Percentiles rank a stretch among this genome's conserved stretches.
These are phyloP conservation scores for Cyphomyrmex costatus DNA, from an alignment of 1,140 invertebrate species.

Conservation along the genomic window DNA sequence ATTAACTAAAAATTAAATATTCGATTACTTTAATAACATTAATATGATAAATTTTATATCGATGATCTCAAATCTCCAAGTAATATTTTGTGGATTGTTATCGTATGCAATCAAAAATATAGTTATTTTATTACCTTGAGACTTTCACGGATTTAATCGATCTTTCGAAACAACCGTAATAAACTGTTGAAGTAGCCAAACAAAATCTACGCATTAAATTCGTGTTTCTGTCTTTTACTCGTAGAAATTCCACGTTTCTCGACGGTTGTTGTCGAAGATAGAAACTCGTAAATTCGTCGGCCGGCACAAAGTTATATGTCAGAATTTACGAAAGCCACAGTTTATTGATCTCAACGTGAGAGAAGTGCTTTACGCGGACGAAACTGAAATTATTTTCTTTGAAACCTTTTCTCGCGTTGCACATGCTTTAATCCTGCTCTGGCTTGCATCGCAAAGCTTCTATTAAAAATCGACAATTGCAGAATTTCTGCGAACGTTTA, in stretches of 20 bases:
- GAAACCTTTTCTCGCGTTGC: background rate
- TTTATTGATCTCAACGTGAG: slow-evolving; percentile 19
- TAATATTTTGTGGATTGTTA: background rate
- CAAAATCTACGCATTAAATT: slow-evolving; percentile 9
- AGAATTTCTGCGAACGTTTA: slow-evolving; percentile 4
- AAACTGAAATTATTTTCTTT: slow-evolving; percentile 39
- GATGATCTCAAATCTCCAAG: background rate
- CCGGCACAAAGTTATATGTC: background rate
- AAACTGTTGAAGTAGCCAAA: background rate
- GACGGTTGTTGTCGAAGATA: background rate
- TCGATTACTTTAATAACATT: background rate
- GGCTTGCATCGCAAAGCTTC: background rate
- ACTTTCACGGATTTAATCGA: background rate
- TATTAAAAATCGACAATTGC: background rate
- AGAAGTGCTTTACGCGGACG: background rate
- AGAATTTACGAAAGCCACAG: slow-evolving; percentile 26
- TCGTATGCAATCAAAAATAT: background rate
- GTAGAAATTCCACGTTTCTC: background rate
- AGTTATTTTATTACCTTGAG: background rate
- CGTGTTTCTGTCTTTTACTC: slow-evolving; percentile 2
- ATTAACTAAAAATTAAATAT: background rate
- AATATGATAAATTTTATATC: background rate
- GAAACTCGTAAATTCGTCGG: background rate
- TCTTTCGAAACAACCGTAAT: background rate
- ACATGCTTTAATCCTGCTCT: background rate